Base-by-base conservation (phyloP, 2,888 invertebrate genomes). In the Clepsis dumicolana region DNA sequence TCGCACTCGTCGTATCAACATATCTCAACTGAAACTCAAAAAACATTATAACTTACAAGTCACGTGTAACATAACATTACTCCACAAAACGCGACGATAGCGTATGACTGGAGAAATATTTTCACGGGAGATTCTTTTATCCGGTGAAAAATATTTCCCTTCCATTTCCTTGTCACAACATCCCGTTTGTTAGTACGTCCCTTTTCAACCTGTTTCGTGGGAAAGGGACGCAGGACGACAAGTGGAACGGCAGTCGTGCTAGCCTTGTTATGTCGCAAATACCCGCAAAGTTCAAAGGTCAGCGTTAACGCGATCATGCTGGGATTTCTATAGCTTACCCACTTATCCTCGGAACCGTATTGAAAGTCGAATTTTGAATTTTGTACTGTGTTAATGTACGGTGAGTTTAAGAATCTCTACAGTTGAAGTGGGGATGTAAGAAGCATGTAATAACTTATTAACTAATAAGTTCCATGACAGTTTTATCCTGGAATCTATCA, bases 221-320 rank as follows among this genome's bases (percentile, higher is more conserved):
- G 48, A 48, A 48, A 48, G n/a, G 48, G 48, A 48, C 12, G 18
- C 18, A 44, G 5, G 7, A 44, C 48, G 48, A 21, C 48, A 21
- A 48, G 48, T 10, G 48, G 48, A 48, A 48, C 41, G 8, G 18
- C 18, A 14, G 21, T 48, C 48, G 18, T 48, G 48, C 48, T 48
- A 21, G 48, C 44, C 44, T 8, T 7, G 44, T 44, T 44, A 21
- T 56, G 67, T 67, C 67, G 61, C 66, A 66, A 65, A 66, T 66
- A 54, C 61, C 50, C 48, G 38, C 56, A 50, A 67, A 67, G 67
- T 67, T 67, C 67, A 67, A 62, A 67, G 67, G 67, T 67, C 65
- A 53, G 59, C 65, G 52, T 59, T 67, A 63, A 67, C 27, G 50
- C 62, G 66, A 67, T 60, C 59, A 41, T 50, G 21, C 50, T 48